Conservation (phyloP, 2,797 vertebrate genomes). For the Microctenopoma steveboyesi region DNA sequence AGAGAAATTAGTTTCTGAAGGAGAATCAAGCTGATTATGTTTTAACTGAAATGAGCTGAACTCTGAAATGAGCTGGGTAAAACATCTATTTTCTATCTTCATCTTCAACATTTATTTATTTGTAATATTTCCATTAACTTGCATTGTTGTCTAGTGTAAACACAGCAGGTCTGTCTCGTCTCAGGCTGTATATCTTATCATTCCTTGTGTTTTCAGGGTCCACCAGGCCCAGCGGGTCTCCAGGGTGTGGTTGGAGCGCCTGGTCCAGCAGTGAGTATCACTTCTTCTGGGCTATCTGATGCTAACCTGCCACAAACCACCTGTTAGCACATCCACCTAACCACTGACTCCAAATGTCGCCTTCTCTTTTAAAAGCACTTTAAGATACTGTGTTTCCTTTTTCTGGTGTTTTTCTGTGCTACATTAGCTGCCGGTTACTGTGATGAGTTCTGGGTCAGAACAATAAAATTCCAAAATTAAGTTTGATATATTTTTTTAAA, state of each 20-base stretch:
- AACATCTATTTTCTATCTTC: not conserved
- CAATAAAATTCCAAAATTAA: slow-evolving; percentile 20
- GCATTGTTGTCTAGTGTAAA: not conserved
- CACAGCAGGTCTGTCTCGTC: not conserved
- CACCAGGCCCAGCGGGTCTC: slow-evolving; percentile 91
- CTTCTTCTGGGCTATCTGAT: not conserved
- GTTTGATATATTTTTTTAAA: slow-evolving; percentile 35
- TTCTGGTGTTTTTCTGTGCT: not conserved
- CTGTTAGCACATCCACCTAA: not conserved
- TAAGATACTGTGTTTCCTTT: not conserved
- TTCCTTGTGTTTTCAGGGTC: slow-evolving; percentile 85
- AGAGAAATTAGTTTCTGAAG: slow-evolving; percentile 9
- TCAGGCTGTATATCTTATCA: not conserved
- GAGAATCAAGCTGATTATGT: not conserved
- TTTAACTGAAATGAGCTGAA: slow-evolving; percentile 8
- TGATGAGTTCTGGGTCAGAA: slow-evolving; percentile 9
- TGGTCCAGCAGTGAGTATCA: slow-evolving; percentile 94
- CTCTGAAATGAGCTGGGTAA: slow-evolving; percentile 28
- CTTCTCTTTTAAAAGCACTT: not conserved
- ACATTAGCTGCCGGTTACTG: not conserved
- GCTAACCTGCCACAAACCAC: not conserved
- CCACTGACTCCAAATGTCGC: slow-evolving; percentile 9
- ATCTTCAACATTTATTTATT: too few relatives aligned
- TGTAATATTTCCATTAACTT: not conserved
- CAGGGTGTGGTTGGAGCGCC: slow-evolving; percentile 96